Base-by-base conservation (phyloP, 1,140 invertebrate species). In the Rhizoglyphus robini region DNA sequence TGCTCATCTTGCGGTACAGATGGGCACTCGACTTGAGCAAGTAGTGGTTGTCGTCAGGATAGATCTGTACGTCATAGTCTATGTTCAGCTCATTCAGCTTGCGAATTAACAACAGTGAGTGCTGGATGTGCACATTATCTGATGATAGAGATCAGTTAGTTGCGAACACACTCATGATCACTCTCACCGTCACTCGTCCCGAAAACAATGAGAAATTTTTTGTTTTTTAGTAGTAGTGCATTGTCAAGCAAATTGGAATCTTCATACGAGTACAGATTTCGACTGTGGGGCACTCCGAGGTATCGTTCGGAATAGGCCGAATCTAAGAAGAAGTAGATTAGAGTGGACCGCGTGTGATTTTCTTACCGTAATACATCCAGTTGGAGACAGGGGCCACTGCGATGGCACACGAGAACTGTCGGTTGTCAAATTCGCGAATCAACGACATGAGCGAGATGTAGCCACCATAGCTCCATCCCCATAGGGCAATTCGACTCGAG, bases 101-200 rank as follows among this genome's bases (percentile, higher is more conserved):
- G 71, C 84, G 83, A 15, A 90, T 86, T 18, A 96, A 78, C 31
- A 88, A 83, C 84, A 95, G 92, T 1, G 87, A 88, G 70, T 96
- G 90, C 74, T 95, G 90, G 71, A 94, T 83, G 73, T 95, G 92
- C 0, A 96, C 92, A 70, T 88, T 89, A 74, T 93, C 92, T 78
- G 5, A 29, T 29, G 3, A 13, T 58, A 31, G 27, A 30, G 30
- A 25, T 58, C 5, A 25, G 8, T 60, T 60, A 38, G 29, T 8
- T 58, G 3, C 4, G 20, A 23, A 48, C 38, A 30, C 3, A 64
- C 18, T 34, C 3, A 36, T 4, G 8, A 11, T 4, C 46, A 34
- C 18, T 34, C 23, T 66, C 65, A 74, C 73, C 86, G 72, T 95
- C 90, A 0, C 88, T 88, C 0, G 88, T 88, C 3, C 90, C 90